These are phyloP conservation scores for Sarcophilus harrisii DNA, from an alignment of 2,797 vertebrate species.

Conservation along the genomic window DNA sequence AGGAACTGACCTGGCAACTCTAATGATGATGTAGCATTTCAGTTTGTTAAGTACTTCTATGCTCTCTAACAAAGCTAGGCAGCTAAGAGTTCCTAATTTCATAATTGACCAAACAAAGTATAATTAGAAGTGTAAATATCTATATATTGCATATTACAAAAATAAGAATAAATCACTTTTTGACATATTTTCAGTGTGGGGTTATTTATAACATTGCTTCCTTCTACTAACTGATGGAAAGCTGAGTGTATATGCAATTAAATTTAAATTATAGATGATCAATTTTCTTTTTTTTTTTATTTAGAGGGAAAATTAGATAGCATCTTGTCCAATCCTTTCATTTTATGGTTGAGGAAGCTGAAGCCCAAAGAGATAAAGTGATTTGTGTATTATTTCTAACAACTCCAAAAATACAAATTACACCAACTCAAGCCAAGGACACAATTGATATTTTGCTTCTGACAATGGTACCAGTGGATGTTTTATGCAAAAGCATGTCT, in stretches of 20 bases:
- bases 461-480: not conserved
- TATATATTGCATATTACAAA: not conserved
- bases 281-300: not conserved
- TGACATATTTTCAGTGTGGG: not conserved
- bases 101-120: not conserved
- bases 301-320: not conserved
- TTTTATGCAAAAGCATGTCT: not conserved
- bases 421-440: rapidly evolving
- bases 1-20: not conserved
- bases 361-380: not conserved
- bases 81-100: not conserved
- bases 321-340: not conserved
- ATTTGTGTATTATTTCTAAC: not conserved
- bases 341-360: not conserved
- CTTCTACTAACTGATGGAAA: not conserved
- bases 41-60: not conserved
- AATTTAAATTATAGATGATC: not conserved
- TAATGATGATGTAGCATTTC: not conserved
- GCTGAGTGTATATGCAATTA: not conserved
- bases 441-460: not conserved
- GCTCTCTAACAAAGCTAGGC: not conserved
- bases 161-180: not conserved
- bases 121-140: not conserved
- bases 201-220: not conserved
- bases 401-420: not conserved